Conservation (phyloP, 2,888 invertebrate genomes). For the Antheraea yamamai region DNA sequence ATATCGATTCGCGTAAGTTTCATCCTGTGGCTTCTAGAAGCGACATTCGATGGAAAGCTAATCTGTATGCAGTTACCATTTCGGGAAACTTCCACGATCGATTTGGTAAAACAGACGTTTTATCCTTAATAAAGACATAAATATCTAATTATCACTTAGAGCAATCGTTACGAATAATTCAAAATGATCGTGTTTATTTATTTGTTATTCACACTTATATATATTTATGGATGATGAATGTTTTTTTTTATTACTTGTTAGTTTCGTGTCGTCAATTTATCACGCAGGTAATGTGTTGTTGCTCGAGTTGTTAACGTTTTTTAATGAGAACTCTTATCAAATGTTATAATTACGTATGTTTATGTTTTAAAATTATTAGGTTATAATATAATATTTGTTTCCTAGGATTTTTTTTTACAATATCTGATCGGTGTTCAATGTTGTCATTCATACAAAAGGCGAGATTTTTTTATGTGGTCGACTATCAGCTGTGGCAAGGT, state of each 20-base stretch:
- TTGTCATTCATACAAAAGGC: constrained; percentile 13
- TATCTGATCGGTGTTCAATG: neutral
- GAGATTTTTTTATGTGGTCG: neutral
- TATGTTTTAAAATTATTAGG: neutral
- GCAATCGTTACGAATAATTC: neutral
- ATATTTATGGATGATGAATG: neutral
- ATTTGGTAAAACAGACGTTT: constrained; percentile 4
- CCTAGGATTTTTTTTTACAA: neutral
- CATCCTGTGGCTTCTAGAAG: neutral
- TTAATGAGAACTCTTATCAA: neutral
- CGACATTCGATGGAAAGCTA: neutral
- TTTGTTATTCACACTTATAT: neutral
- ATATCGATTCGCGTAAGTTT: neutral
- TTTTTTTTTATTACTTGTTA: neutral
- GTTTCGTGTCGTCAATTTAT: neutral
- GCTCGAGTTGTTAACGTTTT: neutral
- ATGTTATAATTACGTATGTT: neutral
- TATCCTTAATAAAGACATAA: neutral
- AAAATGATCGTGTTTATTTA: neutral
- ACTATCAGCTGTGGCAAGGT: neutral
- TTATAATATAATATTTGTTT: neutral
- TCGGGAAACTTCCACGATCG: constrained; percentile 31
- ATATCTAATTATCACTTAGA: neutral
- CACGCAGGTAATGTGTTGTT: neutral
- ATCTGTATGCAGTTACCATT: neutral